Evolutionary conservation across 2,797 vertebrate species (phyloP), one percentile per base, ranked within the genome.

Genomic region (Coccyzus lansbergi): DNA sequence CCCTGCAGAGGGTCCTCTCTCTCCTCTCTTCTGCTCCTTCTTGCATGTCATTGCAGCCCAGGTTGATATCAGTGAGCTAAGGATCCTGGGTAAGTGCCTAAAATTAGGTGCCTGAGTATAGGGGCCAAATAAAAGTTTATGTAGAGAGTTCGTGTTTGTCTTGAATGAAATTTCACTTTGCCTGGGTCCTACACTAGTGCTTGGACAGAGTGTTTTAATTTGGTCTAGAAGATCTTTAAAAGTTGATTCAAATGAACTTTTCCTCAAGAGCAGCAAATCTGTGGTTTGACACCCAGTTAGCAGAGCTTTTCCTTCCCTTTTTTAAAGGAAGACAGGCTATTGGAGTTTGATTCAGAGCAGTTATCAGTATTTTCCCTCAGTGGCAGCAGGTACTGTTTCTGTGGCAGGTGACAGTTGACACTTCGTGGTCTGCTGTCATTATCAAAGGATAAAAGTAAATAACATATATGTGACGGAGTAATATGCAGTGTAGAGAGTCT

Each of bases 391-490:
- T 44, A 44, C 42, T 44, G 15, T 44, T 16, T 44, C 42, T 44
- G 42, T 16, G 42, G 42, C 42, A 44, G 42, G 42, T 44, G 17
- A 44, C 15, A 18, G 15, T 44, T 18, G 18, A 16, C 42, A 44
- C 42, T 44, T 44, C 42, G 18, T 44, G 42, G 24, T 69, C 31
- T 48, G 42, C 46, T 72, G 69, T 55, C 55, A 15, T 2, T 8
- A 0, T 34, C 4, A 0, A 15, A 3, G 4, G 42, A 13, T 36
- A 51, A 86, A 75, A 28, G 18, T 68, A 52, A 56, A 84, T 28
- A 15, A 20, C 26, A 42, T 33, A 29, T 14, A 1, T 17, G 36
- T 21, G 53, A 33, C 15, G 21, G 11, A 69, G 7, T 0, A 0
- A 44, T 17, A 2, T 3, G 19, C 38, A 12, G 20, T 16, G 28